A percentile compares a stretch with the other conserved stretches of the same genome.
These are phyloP conservation scores for Aviceda subcristata DNA, from an alignment of 2,113 vertebrate species.

Conservation along the genomic window DNA sequence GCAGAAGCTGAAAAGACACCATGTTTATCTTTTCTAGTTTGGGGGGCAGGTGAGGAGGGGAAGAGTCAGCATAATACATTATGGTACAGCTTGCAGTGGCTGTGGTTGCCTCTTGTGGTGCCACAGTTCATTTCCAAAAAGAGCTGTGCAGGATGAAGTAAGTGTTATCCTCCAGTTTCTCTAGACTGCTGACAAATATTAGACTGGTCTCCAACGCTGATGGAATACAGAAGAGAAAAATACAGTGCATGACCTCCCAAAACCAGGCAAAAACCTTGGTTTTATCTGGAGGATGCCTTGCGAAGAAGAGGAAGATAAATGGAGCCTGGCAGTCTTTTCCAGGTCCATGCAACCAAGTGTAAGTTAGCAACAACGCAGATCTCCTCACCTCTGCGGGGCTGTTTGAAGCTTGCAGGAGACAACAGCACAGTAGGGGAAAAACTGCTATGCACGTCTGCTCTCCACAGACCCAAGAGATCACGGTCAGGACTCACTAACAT, in stretches of 20 bases:
- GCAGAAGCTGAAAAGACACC: constrained; percentile 43
- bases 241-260: not conserved
- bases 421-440: not conserved
- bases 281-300: not conserved
- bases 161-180: not conserved
- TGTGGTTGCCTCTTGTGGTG: not conserved
- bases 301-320: not conserved
- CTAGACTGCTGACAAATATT: constrained; percentile 6
- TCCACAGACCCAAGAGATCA: not conserved
- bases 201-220: not conserved
- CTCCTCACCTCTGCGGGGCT: not conserved
- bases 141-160: constrained; percentile 20
- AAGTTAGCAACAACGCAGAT: not conserved
- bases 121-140: not conserved
- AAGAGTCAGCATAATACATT: not conserved
- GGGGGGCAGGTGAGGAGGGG: not conserved
- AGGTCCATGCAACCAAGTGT: not conserved
- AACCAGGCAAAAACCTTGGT: not conserved
- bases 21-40: constrained; percentile 43
- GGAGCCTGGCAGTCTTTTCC: not conserved
- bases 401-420: not conserved
- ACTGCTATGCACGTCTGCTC: not conserved
- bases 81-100: not conserved
- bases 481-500: not conserved
- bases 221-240: constrained; percentile 19